Percentiles rank a stretch among this genome's conserved stretches.
phyloP scores from a whole-genome alignment of 2,113 vertebrate species.

The Gnathonemus longibarbis region DNA sequence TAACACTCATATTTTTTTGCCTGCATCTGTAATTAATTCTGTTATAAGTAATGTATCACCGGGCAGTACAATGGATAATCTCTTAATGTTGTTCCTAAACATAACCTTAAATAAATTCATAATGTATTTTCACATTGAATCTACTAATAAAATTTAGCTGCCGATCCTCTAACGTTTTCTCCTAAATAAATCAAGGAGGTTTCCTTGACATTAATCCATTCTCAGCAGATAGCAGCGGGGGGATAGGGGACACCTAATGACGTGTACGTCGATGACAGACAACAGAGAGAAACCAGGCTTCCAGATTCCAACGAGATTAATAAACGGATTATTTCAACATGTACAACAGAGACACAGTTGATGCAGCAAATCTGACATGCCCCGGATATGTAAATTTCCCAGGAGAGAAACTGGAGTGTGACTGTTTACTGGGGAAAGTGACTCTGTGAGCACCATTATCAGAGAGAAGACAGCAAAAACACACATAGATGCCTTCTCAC shows the following conservation, averaged over 20 bases:
- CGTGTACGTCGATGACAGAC: background rate
- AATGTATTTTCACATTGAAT: background rate
- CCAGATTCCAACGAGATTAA: background rate
- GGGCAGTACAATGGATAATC: background rate
- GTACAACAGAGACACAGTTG: conserved; percentile 49
- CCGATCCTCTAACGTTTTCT: background rate
- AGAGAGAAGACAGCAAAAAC: conserved; percentile 29
- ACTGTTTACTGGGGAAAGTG: conserved; percentile 39
- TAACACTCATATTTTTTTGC: background rate
- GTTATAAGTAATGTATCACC: background rate
- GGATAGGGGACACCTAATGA: background rate
- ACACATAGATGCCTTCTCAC: conserved; percentile 35
- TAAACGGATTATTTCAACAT: conserved; percentile 19
- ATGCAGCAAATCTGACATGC: conserved; percentile 55
- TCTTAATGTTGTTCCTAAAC: background rate
- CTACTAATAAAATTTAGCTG: background rate
- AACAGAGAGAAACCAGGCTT: background rate
- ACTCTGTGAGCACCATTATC: conserved; percentile 23
- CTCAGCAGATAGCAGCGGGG: background rate
- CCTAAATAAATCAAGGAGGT: background rate
- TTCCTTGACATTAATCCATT: background rate
- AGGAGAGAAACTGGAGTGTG: conserved; percentile 45
- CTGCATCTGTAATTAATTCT: background rate
- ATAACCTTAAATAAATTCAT: background rate
- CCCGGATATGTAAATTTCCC: conserved; percentile 44